These are phyloP conservation scores for Zenarchopterus dispar DNA, from an alignment of 2,797 vertebrate species.

Conservation along the genomic window DNA sequence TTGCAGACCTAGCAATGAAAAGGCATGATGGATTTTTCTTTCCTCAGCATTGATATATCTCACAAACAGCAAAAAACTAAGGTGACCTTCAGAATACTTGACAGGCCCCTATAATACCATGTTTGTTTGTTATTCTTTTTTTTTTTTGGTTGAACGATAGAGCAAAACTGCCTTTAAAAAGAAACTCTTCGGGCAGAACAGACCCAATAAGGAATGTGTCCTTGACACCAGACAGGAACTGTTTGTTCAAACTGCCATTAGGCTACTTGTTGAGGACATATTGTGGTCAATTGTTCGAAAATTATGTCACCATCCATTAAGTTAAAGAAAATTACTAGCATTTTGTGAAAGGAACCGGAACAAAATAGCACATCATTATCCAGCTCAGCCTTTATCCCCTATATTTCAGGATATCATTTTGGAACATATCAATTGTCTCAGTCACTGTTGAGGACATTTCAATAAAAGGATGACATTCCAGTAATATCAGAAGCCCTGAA, in stretches of 20 bases:
- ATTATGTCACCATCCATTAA: slow-evolving; percentile 59
- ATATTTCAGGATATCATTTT: slow-evolving; percentile 53
- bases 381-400: slow-evolving; percentile 46
- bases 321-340: slow-evolving; percentile 50
- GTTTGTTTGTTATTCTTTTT: slow-evolving; percentile 37
- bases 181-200: slow-evolving; percentile 53
- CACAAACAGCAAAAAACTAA: slow-evolving; percentile 61
- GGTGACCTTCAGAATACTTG: slow-evolving; percentile 82
- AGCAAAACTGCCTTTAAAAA: slow-evolving; percentile 63
- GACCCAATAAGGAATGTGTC: slow-evolving; percentile 64
- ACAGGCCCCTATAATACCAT: slow-evolving; percentile 74
- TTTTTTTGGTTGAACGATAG: slow-evolving; percentile 67
- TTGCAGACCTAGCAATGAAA: slow-evolving; percentile 17
- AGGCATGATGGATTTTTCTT: slow-evolving; percentile 37
- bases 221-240: slow-evolving; percentile 52
- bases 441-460: slow-evolving; percentile 43
- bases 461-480: slow-evolving; percentile 43
- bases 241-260: slow-evolving; percentile 66
- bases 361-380: slow-evolving; percentile 43
- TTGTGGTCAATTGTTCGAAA: slow-evolving; percentile 59
- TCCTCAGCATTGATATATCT: slow-evolving; percentile 49
- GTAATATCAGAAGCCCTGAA: slow-evolving; percentile 39
- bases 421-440: slow-evolving; percentile 32
- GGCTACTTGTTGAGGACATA: slow-evolving; percentile 52
- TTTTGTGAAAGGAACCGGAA: slow-evolving; percentile 53